Conservation (phyloP, 2,797 vertebrate genomes). For the Gymnothorax reevesii region DNA sequence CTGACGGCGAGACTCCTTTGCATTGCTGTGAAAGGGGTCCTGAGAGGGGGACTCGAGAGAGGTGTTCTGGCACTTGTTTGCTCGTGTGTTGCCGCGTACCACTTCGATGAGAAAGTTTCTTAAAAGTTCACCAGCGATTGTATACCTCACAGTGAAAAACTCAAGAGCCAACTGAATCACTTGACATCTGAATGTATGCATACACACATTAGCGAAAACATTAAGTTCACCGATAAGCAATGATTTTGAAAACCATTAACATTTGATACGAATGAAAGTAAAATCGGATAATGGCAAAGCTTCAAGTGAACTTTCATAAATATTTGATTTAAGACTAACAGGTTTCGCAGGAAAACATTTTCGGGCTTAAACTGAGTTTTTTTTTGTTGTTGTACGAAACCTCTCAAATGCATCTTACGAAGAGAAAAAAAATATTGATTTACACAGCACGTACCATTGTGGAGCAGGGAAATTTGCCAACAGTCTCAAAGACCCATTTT, state of each 20-base stretch:
- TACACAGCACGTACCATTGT: constrained; percentile 83
- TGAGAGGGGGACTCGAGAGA: neutral
- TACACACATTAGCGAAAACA: neutral
- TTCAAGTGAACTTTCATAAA: constrained; percentile 22
- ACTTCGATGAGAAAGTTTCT: constrained; percentile 14
- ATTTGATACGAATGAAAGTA: neutral
- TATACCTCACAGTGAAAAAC: constrained; percentile 3
- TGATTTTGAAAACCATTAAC: neutral
- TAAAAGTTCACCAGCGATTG: neutral
- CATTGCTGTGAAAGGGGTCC: constrained; percentile 21
- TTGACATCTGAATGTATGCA: neutral
- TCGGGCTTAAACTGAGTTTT: constrained; percentile 47
- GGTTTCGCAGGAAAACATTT: constrained; percentile 25
- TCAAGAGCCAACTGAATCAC: neutral
- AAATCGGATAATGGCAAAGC: neutral
- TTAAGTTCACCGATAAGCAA: neutral
- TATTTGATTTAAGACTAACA: constrained; percentile 16
- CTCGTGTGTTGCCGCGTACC: neutral
- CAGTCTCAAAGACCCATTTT: constrained; percentile 82
- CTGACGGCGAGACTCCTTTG: constrained; percentile 14
- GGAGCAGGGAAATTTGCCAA: constrained; percentile 75
- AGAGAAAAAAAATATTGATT: constrained; percentile 74
- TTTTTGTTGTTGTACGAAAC: constrained; percentile 50
- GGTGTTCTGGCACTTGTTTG: neutral
- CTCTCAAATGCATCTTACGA: constrained; percentile 57